Conservation (phyloP, 2,797 vertebrate species). For the Oreonectes daqikongensis region DNA sequence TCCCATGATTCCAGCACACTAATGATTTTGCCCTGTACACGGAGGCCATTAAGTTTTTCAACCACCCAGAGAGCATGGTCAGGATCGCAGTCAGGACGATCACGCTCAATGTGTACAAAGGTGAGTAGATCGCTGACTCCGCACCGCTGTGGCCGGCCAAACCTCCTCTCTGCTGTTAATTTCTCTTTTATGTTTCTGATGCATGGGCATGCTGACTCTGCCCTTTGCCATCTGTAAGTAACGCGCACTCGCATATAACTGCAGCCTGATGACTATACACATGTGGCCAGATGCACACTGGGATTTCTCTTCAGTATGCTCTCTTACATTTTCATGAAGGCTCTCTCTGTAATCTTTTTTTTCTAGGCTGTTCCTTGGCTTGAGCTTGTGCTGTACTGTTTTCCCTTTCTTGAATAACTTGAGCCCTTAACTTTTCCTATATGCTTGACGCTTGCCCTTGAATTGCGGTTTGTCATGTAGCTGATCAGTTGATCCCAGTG, state of each 20-base stretch:
- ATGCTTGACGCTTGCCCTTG: slow-evolving; percentile 14
- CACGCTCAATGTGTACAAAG: slow-evolving; percentile 99
- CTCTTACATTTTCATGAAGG: neutral
- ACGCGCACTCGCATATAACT: slow-evolving; percentile 31
- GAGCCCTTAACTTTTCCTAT: neutral
- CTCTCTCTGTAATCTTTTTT: neutral
- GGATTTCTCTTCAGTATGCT: slow-evolving; percentile 10
- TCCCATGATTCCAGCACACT: slow-evolving; percentile 89
- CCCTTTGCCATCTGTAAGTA: slow-evolving; percentile 11
- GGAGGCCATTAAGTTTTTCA: slow-evolving; percentile 99
- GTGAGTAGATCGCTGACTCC: slow-evolving; percentile 73
- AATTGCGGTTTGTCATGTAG: neutral
- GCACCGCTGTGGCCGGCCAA: slow-evolving; percentile 12
- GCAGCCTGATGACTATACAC: neutral
- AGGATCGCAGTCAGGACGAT: slow-evolving; percentile 98
- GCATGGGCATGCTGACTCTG: slow-evolving; percentile 65
- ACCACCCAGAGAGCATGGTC: slow-evolving; percentile 99
- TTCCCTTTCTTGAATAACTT: slow-evolving; percentile 1
- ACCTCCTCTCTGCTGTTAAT: slow-evolving; percentile 28
- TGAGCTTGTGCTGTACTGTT: neutral
- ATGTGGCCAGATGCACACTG: too few species aligned
- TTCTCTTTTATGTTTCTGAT: slow-evolving; percentile 55
- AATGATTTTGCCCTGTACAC: slow-evolving; percentile 99
- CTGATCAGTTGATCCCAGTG: neutral
- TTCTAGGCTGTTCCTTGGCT: slow-evolving; percentile 2